Evolutionary conservation across 1,140 invertebrate species (phyloP), one percentile per base, ranked within the genome.

Genomic region (Pomacea maculata): DNA sequence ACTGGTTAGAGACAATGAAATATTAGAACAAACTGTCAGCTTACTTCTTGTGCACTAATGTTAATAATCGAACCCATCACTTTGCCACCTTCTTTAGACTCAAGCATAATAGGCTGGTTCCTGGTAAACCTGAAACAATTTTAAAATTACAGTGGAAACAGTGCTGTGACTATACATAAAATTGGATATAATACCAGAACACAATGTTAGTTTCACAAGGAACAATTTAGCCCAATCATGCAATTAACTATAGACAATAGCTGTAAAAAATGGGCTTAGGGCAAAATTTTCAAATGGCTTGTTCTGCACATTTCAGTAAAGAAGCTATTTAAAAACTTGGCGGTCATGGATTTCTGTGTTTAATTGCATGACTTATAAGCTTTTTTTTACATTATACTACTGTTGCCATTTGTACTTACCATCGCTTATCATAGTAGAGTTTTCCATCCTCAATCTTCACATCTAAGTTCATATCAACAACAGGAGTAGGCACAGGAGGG

Each of bases 401-500:
- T 45, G 34, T 45, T 45, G 6, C 34, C 34, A 45, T 45, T 45
- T 45, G 34, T 45, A 45, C 90, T 91, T 91, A 95, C 97, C 97
- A 99, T 91, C 96, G 94, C 86, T 96, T 94, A 91, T 99, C 97
- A 92, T 97, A 98, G 86, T 96, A 93, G 71, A 99, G 92, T 93
- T 98, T 97, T 77, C 97, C 97, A 93, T 98, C 97, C 92, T 98
- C 97, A 86, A 98, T 97, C 86, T 95, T 94, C 21, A 95, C 96
- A 87, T 97, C 96, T 55, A 87, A 82, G 11, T 82, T 83, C 57
- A 82, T 80, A n/a, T 84, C 78, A 72, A 85, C 78, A 76, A 86
- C 54, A 52, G 85, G 83, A 52, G 73, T 83, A 14, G 82, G 83
- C 15, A 83, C 77, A 52, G 81, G 34, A 11, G 82, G 78, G 71